A percentile compares a stretch with the other conserved stretches of the same genome.
These are phyloP conservation scores for Atrina japonica DNA, from an alignment of 2,888 invertebrate species.

Conservation along the genomic window DNA sequence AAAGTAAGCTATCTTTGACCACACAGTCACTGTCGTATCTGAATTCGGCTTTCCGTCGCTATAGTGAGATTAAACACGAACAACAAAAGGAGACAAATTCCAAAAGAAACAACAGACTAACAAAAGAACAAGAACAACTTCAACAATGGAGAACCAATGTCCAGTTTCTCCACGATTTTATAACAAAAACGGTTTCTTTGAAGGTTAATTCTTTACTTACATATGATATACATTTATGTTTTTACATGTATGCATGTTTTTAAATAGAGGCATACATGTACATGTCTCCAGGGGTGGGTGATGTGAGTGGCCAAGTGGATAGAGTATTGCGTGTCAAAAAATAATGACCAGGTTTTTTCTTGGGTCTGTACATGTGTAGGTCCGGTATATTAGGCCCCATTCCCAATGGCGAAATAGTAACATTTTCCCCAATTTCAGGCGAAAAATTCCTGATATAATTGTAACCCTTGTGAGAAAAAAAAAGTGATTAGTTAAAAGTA, in stretches of 20 bases:
- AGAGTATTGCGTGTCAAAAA: too few species aligned
- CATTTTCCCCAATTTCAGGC: too few species aligned
- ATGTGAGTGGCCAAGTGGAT: too few species aligned
- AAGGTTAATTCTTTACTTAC: constrained; percentile 57
- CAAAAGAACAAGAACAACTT: constrained; percentile 29
- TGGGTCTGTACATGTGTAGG: too few species aligned
- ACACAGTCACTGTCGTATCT: constrained; percentile 67
- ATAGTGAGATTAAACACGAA: constrained; percentile 49
- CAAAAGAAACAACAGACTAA: constrained; percentile 24
- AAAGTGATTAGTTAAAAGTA: too few species aligned
- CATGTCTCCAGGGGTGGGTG: too few species aligned
- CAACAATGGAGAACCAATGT: constrained; percentile 55
- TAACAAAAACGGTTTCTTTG: constrained; percentile 67
- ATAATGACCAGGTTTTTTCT: too few species aligned
- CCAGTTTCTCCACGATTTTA: constrained; percentile 69
- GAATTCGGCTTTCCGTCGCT: constrained; percentile 57
- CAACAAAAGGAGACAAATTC: constrained; percentile 18
- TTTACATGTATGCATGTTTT: neutral
- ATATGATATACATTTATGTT: neutral
- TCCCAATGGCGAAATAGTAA: too few species aligned
- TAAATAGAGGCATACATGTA: neutral
- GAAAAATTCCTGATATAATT: too few species aligned
- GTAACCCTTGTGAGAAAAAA: too few species aligned
- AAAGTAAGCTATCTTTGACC: constrained; percentile 71
- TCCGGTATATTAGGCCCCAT: too few species aligned